Base-by-base conservation (phyloP, 2,113 vertebrate species). In the Clarias magur region DNA sequence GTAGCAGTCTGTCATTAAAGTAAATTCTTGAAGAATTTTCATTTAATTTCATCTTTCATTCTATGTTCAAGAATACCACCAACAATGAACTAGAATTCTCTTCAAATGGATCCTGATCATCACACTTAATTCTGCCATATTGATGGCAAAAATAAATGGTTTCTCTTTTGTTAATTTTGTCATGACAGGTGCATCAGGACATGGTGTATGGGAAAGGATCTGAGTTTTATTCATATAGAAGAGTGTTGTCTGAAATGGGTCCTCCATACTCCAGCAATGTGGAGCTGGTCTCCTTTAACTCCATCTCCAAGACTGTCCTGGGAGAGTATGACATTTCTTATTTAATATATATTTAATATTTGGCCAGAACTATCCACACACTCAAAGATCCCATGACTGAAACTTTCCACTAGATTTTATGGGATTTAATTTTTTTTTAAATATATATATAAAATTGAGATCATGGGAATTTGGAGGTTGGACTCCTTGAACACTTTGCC, bases 221-320 rank as follows among this genome's bases (percentile, higher is more conserved):
- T 12, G 80, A 90, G 85, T 96, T 96, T 92, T 27, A 94, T 57
- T 96, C 95, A 4, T 96, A 96, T 67, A 96, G 95, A 92, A 95
- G 86, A 84, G 92, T 95, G 27, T 85, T 96, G 67, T 86, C 89
- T 17, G 94, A 96, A 87, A 94, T 96, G 95, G 95, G 93, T 0
- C 91, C 92, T 21, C 88, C 91, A 72, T 85, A 91, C 48, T 93
- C 92, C 10, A 89, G 92, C 82, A 91, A 82, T 1, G 92, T 96
- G 57, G 93, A 96, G 86, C 85, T 96, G 82, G 92, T 92, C 1
- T 96, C 95, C 16, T 91, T 96, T 88, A 90, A 96, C 90, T 96
- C 96, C 6, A 75, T 83, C 25, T 96, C 96, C 85, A 96, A 96
- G 85, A 90, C 94, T 85, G 85, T 92, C 68, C 83, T 88, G 72